Evolutionary conservation across 2,888 invertebrate species (phyloP).

Genomic region (Calameuta pallipes): DNA sequence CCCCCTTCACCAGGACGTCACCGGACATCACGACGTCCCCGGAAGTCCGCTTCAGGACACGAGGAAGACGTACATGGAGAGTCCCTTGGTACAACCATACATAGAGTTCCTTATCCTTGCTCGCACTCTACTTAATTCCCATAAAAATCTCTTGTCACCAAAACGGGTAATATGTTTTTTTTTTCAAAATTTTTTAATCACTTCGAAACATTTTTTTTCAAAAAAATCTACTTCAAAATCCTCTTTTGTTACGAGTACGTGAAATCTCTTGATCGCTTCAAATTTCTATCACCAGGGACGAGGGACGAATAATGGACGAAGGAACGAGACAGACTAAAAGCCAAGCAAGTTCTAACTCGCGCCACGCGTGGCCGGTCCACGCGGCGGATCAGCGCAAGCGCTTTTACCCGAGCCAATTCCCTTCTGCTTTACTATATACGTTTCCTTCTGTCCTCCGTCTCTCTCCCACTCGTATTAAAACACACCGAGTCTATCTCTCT

Average conservation of each 20-base stretch:
- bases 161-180: background rate
- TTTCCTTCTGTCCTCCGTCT: slow-evolving; percentile 3
- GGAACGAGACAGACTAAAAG: slow-evolving; percentile 57
- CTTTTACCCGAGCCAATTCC: slow-evolving; percentile 7
- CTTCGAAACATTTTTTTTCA: background rate
- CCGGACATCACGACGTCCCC: background rate
- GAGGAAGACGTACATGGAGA: background rate
- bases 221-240: too few species aligned
- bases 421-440: background rate
- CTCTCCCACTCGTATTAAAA: background rate
- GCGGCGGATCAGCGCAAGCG: slow-evolving; percentile 52
- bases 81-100: background rate
- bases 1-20: background rate
- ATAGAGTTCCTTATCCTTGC: background rate
- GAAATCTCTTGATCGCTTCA: background rate
- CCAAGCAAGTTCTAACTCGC: slow-evolving; percentile 55
- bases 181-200: background rate
- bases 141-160: background rate
- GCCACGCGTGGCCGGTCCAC: slow-evolving; percentile 52
- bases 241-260: background rate
- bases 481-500: slow-evolving; percentile 9
- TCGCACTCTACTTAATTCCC: background rate
- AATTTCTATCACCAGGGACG: background rate
- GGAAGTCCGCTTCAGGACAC: background rate
- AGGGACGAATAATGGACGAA: slow-evolving; percentile 48